Evolutionary conservation across 1,140 invertebrate species (phyloP), one percentile per base, ranked within the genome.

Genomic region (Tachypleus tridentatus): DNA sequence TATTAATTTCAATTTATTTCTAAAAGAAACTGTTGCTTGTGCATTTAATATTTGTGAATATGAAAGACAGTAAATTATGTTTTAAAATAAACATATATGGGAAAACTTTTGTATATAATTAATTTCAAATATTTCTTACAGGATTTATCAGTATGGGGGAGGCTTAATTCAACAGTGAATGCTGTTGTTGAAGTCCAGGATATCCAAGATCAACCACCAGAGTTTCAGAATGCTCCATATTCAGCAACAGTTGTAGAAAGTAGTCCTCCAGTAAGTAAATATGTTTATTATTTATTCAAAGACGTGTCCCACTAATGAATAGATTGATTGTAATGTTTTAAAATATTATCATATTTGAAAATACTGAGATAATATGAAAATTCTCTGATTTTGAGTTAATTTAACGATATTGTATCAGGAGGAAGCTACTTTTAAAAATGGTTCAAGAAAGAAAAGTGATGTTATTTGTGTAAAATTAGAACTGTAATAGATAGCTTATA

Each of bases 151-250:
- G 74, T 71, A 49, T 60, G 64, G 4, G 81, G 81, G 64, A 78
- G 82, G 49, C 72, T 88, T 9, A 82, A 80, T 49, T 82, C 86
- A 0, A 77, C 82, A 49, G 86, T 87, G 1, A 86, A 84, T n/a
- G 81, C 92, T 5, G 82, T 84, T 0, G 83, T 89, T 0, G 84
- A 85, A 11, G 81, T 92, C 9, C 76, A 83, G 49, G 89, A 93
- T 72, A 82, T 89, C 3, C 89, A 86, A 74, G 89, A 93, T 74
- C 87, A 90, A 72, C 84, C 86, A 29, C 90, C 89, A 0, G 79
- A 82, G 3, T 91, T 91, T 70, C 72, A 87, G 2, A 87, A 88
- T 71, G 85, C 85, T 3, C 88, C 88, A 0, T 90, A 87, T 70
- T 88, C 86, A 2, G 84, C 86, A 3, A 84, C 85, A 0, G 79